Evolutionary conservation across 2,888 invertebrate species (phyloP).

Genomic region (Achlya flavicornis): DNA sequence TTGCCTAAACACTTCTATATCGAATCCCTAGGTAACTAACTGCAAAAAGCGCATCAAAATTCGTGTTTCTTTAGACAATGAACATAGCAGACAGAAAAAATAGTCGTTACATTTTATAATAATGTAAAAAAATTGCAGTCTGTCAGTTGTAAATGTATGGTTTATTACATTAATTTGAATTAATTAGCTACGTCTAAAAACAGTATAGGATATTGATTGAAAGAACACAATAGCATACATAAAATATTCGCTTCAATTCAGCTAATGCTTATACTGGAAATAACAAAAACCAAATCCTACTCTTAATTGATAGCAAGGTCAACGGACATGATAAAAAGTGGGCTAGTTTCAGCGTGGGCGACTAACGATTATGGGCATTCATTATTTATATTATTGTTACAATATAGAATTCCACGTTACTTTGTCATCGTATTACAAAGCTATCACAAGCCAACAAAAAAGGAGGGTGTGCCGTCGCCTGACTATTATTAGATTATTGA

Average conservation of each 20-base stretch:
- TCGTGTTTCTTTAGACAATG: too few species aligned
- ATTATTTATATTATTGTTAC: conserved; percentile 1
- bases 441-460: not conserved
- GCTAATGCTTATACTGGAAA: not conserved
- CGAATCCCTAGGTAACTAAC: too few species aligned
- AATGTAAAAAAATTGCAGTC: too few species aligned
- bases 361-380: conserved; percentile 8
- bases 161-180: too few species aligned
- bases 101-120: too few species aligned
- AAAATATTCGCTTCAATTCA: not conserved
- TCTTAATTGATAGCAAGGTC: conserved; percentile 3
- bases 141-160: too few species aligned
- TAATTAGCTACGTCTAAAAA: too few species aligned
- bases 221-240: too few species aligned
- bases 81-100: too few species aligned
- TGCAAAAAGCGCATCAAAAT: too few species aligned
- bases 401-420: conserved; percentile 10
- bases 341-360: conserved; percentile 8
- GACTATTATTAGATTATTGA: not conserved
- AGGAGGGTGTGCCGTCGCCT: not conserved
- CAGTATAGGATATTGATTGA: too few species aligned
- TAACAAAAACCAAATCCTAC: not conserved
- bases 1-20: too few species aligned
- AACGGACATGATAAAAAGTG: conserved; percentile 3
- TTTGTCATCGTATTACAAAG: conserved; percentile 13